These are phyloP conservation scores for Trisateles emortualis DNA, from an alignment of 2,888 invertebrate genomes.

Conservation along the genomic window DNA sequence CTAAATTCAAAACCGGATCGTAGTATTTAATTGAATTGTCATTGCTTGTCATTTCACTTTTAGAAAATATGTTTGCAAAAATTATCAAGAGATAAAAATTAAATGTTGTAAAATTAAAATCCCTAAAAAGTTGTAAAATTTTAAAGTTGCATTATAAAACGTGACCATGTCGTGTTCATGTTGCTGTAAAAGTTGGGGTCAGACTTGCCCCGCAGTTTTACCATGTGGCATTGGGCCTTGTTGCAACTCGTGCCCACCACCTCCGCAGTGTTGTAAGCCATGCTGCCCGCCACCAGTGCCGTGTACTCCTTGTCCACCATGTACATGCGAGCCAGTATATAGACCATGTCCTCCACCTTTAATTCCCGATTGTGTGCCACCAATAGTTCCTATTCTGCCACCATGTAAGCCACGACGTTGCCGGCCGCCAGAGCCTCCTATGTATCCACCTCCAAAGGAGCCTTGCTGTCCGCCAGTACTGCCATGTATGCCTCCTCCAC, in stretches of 20 bases:
- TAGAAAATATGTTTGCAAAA: conserved; percentile 1
- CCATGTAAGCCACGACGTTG: conserved; percentile 71
- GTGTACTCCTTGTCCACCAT: conserved; percentile 78
- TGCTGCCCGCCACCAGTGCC: conserved; percentile 75
- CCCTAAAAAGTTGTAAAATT: conserved; percentile 42
- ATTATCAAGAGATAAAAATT: conserved; percentile 20
- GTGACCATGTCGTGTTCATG: conserved; percentile 56
- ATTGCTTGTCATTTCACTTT: background rate
- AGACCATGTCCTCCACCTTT: conserved; percentile 75
- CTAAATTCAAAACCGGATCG: conserved; percentile 5
- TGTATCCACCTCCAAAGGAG: conserved; percentile 65
- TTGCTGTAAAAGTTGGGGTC: conserved; percentile 14
- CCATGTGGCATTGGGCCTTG: conserved; percentile 75
- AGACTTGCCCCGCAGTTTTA: conserved; percentile 74
- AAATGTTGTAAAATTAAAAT: conserved; percentile 27
- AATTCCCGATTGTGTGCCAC: conserved; percentile 74
- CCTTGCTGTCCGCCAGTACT: conserved; percentile 76
- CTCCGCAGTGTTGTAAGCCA: conserved; percentile 71
- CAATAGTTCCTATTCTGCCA: conserved; percentile 76
- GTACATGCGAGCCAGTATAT: conserved; percentile 69
- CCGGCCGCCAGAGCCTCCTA: conserved; percentile 62
- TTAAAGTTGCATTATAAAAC: conserved; percentile 22
- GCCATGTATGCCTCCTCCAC: conserved; percentile 79
- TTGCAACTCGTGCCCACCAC: conserved; percentile 67
- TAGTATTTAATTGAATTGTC: background rate